These are phyloP conservation scores for Nymphicus hollandicus DNA, from an alignment of 2,113 vertebrate genomes.

Conservation along the genomic window DNA sequence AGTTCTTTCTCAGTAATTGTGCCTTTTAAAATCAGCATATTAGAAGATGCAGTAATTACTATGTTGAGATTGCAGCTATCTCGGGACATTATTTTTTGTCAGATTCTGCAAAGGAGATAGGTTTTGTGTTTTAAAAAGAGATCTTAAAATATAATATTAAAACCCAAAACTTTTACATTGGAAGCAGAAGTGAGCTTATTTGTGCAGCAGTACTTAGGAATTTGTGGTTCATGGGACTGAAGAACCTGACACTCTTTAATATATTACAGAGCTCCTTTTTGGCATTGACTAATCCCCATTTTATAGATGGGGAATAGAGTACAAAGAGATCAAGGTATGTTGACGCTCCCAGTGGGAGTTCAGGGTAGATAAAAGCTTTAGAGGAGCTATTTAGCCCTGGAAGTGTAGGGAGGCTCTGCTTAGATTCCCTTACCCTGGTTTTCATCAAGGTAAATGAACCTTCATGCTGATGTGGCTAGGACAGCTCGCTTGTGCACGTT, in stretches of 20 bases:
- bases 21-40: neutral
- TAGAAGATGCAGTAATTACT: neutral
- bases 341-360: conserved; percentile 41
- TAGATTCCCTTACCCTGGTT: conserved; percentile 28
- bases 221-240: conserved; percentile 12
- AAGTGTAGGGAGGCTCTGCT: neutral
- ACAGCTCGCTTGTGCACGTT: neutral
- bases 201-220: neutral
- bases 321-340: conserved; percentile 50
- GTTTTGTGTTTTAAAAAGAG: neutral
- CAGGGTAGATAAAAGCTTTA: conserved; percentile 54
- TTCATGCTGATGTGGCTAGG: neutral
- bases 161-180: neutral
- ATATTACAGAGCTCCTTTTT: conserved; percentile 34
- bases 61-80: neutral
- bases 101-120: neutral
- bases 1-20: neutral
- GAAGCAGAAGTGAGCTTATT: neutral
- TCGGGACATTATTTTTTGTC: neutral
- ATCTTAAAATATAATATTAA: neutral
- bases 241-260: conserved; percentile 30
- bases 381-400: conserved; percentile 8
- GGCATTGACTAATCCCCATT: conserved; percentile 46
- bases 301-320: conserved; percentile 24
- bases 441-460: conserved; percentile 43